phyloP scores from a whole-genome alignment of 2,113 vertebrate species.

The Siphamia tubifer region DNA sequence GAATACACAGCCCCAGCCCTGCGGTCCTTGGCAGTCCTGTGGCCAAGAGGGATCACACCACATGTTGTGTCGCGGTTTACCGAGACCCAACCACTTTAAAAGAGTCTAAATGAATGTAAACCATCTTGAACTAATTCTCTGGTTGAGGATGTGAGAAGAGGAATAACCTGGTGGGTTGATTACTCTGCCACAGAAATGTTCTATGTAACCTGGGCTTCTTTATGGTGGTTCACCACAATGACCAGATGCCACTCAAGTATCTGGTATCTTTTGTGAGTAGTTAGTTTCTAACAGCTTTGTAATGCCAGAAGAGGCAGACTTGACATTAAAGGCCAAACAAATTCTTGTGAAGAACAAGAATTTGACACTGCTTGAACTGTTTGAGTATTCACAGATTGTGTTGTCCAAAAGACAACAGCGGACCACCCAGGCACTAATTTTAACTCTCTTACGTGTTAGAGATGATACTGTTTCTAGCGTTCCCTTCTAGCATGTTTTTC shows the following conservation, averaged over 20 bases:
- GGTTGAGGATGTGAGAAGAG: conserved; percentile 41
- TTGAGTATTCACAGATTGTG: conserved; percentile 2
- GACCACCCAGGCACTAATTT: not conserved
- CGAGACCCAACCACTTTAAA: conserved; percentile 57
- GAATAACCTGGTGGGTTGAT: conserved; percentile 49
- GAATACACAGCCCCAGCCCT: conserved; percentile 29
- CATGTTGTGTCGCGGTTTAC: conserved; percentile 69
- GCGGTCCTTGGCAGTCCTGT: conserved; percentile 19
- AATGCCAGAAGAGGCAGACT: not conserved
- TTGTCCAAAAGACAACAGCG: not conserved
- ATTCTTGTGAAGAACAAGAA: not conserved
- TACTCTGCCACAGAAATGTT: conserved; percentile 34
- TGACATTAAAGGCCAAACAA: conserved; percentile 16
- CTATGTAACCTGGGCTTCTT: conserved; percentile 27
- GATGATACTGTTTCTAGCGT: not conserved
- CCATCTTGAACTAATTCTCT: conserved; percentile 74
- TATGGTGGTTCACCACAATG: conserved; percentile 31
- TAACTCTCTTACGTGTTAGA: not conserved
- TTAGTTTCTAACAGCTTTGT: not conserved
- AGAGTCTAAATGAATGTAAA: conserved; percentile 42
- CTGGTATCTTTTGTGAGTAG: conserved; percentile 16
- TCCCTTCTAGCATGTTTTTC: not conserved
- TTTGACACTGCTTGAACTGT: not conserved
- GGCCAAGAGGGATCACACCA: conserved; percentile 25
- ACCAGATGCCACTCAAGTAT: conserved; percentile 12